Percentiles rank a stretch among this genome's conserved stretches.
These are phyloP conservation scores for Chaetorhynchus papuensis DNA, from an alignment of 2,113 vertebrate species.

Conservation along the genomic window DNA sequence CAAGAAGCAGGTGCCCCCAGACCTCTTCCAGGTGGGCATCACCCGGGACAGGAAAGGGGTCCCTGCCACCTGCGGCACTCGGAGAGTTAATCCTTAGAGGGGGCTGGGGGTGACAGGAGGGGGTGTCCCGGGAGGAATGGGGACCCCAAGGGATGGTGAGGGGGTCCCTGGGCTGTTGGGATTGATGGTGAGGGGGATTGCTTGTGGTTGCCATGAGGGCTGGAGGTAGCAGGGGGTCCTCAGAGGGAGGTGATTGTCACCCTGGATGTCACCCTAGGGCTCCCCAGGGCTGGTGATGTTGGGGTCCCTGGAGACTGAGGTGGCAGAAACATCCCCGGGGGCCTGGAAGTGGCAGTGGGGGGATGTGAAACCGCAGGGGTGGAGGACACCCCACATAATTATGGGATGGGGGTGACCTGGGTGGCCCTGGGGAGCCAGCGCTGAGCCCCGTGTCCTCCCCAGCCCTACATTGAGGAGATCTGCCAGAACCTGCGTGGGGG, in stretches of 20 bases:
- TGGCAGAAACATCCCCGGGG: not conserved
- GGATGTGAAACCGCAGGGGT: not conserved
- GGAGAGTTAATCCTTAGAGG: not conserved
- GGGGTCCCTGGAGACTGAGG: not conserved
- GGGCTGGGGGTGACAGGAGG: not conserved
- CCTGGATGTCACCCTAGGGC: not conserved
- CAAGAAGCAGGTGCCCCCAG: conserved; percentile 76
- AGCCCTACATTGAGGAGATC: conserved; percentile 80
- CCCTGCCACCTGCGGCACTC: not conserved
- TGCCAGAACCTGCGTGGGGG: conserved; percentile 74
- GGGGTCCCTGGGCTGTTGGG: not conserved
- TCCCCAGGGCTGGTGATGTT: not conserved
- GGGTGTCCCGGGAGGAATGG: not conserved
- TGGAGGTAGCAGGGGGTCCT: not conserved
- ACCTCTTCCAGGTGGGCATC: conserved; percentile 74
- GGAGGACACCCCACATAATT: accelerated
- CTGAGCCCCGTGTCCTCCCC: not conserved
- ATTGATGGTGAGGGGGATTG: not conserved
- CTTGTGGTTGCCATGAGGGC: not conserved
- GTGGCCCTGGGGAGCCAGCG: not conserved
- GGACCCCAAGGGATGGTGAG: not conserved
- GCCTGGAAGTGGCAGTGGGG: not conserved
- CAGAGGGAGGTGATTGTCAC: not conserved
- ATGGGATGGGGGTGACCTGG: not conserved
- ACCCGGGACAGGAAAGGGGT: not conserved